Evolutionary conservation across 2,888 invertebrate genomes (phyloP), one percentile per base, ranked within the genome.

Genomic region (Synanthedon myopaeformis): DNA sequence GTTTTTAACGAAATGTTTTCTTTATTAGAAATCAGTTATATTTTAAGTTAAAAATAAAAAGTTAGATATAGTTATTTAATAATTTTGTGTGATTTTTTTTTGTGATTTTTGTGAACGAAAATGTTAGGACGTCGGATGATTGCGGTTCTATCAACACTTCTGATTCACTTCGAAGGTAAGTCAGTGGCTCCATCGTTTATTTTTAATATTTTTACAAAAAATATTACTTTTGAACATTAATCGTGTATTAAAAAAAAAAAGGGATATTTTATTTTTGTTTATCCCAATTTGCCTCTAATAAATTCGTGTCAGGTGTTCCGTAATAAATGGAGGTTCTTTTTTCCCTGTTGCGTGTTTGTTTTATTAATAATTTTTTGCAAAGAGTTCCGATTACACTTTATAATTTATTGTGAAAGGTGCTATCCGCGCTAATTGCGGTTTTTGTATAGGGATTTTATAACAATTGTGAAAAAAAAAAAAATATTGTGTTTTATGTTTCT

Each of bases 151-250:
- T 66, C 69, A 57, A 62, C 78, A 53, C 67, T 82, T 57, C 59
- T 82, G 61, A 71, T 76, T 64, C 62, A 78, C 57, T 76, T 82
- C 54, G 76, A 80, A 64, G 82, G 84, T 85, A 66, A 78, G 83
- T 74, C 51, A 4, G 52, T 53, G 55, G 51, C 14, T 6, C 49
- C 49, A 23, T 49, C 53, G 55, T 42, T 54, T 55, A 13, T 51
- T 42, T n/a, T 42, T 52, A 53, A 28, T 8, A 6, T 28, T 28
- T 8, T 28, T 23, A 5, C 45, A 45, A 3, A 45, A n/a, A 14
- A 45, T 13, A 13, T 45, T 45, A 45, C 14, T 6, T n/a, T n/a
- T 45, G 6, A 45, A 42, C 42, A 42, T n/a, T n/a, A 42, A 45
- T 13, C 12, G 11, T 45, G 45, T 14, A 11, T 45, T 42, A 1